Evolutionary conservation across 2,113 vertebrate species (phyloP).

Genomic region (Hemibagrus wyckioides): DNA sequence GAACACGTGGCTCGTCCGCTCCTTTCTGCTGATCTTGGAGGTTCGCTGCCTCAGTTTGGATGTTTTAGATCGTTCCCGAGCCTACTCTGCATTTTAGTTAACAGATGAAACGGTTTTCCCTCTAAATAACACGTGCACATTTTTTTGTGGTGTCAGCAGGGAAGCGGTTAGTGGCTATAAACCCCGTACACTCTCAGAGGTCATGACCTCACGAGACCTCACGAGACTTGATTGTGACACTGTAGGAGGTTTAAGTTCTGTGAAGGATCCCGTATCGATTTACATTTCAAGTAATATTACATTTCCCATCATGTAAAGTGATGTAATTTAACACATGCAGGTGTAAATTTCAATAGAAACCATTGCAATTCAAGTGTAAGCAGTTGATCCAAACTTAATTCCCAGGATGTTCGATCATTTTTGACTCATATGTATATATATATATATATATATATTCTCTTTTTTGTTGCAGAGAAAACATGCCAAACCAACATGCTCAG

Average conservation of each 20-base stretch:
- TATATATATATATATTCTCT: background rate
- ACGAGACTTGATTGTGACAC: constrained; percentile 5
- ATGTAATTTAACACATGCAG: background rate
- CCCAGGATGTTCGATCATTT: background rate
- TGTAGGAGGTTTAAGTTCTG: background rate
- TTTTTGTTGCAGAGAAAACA: constrained; percentile 56
- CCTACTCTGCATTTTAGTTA: constrained; percentile 30
- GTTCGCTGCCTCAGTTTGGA: background rate
- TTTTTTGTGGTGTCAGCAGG: constrained; percentile 51
- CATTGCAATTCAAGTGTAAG: background rate
- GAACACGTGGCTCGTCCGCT: background rate
- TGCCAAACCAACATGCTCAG: constrained; percentile 63
- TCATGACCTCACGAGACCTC: constrained; percentile 12
- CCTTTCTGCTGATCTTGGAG: constrained; percentile 40
- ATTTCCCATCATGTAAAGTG: background rate
- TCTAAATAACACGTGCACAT: constrained; percentile 39
- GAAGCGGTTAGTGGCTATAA: constrained; percentile 46
- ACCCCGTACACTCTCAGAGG: background rate
- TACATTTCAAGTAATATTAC: background rate
- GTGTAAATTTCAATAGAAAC: background rate
- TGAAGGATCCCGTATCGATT: background rate
- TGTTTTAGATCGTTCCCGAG: constrained; percentile 12
- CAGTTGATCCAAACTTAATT: background rate
- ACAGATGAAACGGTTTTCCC: constrained; percentile 7
- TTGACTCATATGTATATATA: background rate